phyloP scores from a whole-genome alignment of 2,888 invertebrate genomes.

The Pyrocoelia pectoralis region DNA sequence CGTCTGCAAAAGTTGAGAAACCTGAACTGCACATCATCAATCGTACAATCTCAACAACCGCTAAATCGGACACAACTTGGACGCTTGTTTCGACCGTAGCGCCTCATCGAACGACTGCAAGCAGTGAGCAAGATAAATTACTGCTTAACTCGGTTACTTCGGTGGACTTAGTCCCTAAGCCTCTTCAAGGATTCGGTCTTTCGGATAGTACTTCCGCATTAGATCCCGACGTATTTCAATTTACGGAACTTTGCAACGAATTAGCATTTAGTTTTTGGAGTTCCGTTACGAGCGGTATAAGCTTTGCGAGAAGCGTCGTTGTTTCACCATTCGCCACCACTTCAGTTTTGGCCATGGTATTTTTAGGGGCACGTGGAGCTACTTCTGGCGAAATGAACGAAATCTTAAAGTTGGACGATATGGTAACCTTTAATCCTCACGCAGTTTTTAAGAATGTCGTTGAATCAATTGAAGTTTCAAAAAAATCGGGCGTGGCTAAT shows the following conservation, averaged over 20 bases:
- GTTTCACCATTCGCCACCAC: constrained; percentile 86
- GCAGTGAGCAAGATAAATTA: constrained; percentile 22
- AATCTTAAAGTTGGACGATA: constrained; percentile 82
- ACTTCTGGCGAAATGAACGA: constrained; percentile 93
- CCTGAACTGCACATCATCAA: constrained; percentile 35
- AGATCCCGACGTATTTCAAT: constrained; percentile 78
- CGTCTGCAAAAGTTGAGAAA: constrained; percentile 29
- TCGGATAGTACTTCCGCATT: constrained; percentile 78
- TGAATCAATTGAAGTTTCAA: constrained; percentile 75
- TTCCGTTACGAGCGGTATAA: constrained; percentile 74
- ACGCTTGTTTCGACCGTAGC: constrained; percentile 67
- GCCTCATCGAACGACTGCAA: constrained; percentile 55
- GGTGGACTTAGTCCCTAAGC: constrained; percentile 64
- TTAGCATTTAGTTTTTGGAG: constrained; percentile 86
- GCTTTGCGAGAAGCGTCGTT: constrained; percentile 78
- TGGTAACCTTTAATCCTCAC: constrained; percentile 91
- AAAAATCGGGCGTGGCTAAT: constrained; percentile 76
- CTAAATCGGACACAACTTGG: constrained; percentile 57
- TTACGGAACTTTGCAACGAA: constrained; percentile 83
- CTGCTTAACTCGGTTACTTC: constrained; percentile 52
- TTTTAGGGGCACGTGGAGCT: constrained; percentile 84
- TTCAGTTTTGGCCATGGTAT: constrained; percentile 89
- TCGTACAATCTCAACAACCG: constrained; percentile 28
- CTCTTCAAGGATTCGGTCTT: constrained; percentile 71
- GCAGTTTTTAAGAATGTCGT: constrained; percentile 86